Conservation (phyloP, 1,140 invertebrate species). For the Anthonomus grandis region DNA sequence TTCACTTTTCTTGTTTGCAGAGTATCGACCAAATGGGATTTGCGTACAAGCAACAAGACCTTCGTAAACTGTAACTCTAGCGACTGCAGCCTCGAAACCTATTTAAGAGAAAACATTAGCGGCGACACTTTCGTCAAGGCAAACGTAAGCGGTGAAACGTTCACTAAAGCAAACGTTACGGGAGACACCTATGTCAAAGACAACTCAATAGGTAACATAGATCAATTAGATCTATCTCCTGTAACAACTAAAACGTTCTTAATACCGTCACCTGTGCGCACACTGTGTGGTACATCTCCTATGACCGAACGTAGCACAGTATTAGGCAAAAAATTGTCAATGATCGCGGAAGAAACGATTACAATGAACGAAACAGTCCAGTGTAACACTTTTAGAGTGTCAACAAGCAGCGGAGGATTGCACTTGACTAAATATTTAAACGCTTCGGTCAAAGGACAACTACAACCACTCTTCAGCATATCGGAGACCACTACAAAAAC, state of each 20-base stretch:
- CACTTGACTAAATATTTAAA: conserved; percentile 19
- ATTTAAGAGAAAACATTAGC: conserved; percentile 25
- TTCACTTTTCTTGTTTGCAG: no score
- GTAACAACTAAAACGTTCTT: conserved; percentile 4
- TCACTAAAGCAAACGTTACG: conserved; percentile 28
- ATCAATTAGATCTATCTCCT: conserved; percentile 16
- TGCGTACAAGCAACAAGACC: no score
- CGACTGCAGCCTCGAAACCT: conserved; percentile 20
- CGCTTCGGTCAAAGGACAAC: not conserved
- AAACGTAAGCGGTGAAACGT: conserved; percentile 34
- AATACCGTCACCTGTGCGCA: not conserved
- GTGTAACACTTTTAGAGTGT: conserved; percentile 16
- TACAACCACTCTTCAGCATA: conserved; percentile 15
- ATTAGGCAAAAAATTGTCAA: conserved; percentile 4
- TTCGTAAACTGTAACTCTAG: no score
- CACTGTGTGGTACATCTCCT: not conserved
- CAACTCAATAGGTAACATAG: conserved; percentile 18
- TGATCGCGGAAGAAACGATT: conserved; percentile 11
- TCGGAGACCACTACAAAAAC: conserved; percentile 11
- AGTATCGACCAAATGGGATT: no score
- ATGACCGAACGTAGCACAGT: conserved; percentile 14
- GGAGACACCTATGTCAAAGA: conserved; percentile 32
- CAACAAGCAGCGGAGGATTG: conserved; percentile 22
- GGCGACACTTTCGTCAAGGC: conserved; percentile 29
- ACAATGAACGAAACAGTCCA: conserved; percentile 5